Base-by-base conservation (phyloP, 2,888 invertebrate species). In the Cantharis rufa region DNA sequence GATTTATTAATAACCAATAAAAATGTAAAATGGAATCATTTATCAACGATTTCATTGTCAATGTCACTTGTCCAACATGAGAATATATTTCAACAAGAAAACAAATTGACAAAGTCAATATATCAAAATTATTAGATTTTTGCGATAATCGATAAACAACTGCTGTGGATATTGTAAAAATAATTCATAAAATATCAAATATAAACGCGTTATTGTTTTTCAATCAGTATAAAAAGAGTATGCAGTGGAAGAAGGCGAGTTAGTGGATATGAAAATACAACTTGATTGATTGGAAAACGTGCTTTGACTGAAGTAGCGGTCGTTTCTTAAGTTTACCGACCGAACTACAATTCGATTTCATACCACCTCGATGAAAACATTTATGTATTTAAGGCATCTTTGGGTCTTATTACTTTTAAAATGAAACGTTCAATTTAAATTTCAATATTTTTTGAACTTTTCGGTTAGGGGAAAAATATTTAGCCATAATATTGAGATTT, bases 161-260 rank as follows among this genome's bases (percentile, higher is more conserved):
- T 82, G 81, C 81, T 80, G 82, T 82, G 84, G 85, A 84, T 86
- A 84, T 85, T 83, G 84, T 80, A 79, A 80, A 85, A 86, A 85
- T 86, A 85, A 86, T 86, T 86, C 86, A 86, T 86, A 85, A 85
- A 78, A 85, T 84, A 84, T 85, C 85, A 85, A 84, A 85, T 85
- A 85, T 85, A 86, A 86, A 85, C 85, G 85, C 84, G 85, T 86
- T 86, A 86, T 86, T 86, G 86, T 86, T 86, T 86, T 86, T 86
- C 86, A 86, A 86, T 86, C 86, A 86, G 86, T 86, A 86, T 86
- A 85, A 85, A 86, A 83, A 82, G 84, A 82, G 81, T 82, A 84
- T 82, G 82, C 84, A 84, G 83, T 82, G 77, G 84, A 83, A 84
- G 84, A 84, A 84, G 85, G 85, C 84, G 85, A 86, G 85, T 86